Base-by-base conservation (phyloP, 2,888 invertebrate genomes). In the Phengaris arion region DNA sequence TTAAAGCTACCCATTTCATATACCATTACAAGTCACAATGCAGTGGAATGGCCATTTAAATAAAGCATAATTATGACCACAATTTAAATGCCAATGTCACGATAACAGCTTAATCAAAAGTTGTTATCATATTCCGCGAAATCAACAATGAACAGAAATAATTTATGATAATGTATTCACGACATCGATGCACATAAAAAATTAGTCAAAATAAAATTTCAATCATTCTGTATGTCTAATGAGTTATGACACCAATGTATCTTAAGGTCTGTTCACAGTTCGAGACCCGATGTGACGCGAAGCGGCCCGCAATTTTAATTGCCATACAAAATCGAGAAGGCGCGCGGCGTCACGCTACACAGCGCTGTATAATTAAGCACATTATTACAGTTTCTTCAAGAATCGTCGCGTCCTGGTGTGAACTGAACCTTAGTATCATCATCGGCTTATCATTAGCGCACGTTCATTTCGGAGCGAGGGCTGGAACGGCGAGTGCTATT, bases 91-190 rank as follows among this genome's bases (percentile, higher is more conserved):
- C 12, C 54, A 72, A 72, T 72, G 72, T 72, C 72, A 72, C 22
- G 72, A 72, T 72, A 72, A 54, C 52, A 12, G 22, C 35, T 6
- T 54, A 69, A 48, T 69, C 72, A 54, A 72, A 68, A 35, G 52
- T 35, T 13, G 54, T 72, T 72, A 72, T 54, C 72, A 35, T 52
- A 13, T 72, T 72, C 72, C 72, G 54, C 72, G 72, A 72, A 72
- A 51, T 72, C 76, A 77, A 80, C 80, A 80, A 78, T 76, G 77
- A 78, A 78, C 79, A 74, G 76, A 80, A 81, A 83, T 84, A 85
- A 72, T 72, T 10, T 13, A 72, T 35, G 72, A 72, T 72, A 72
- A 72, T 72, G 13, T 72, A 72, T 54, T 22, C 48, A 48, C 70
- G 22, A 15, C n/a, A 15, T 48, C n/a, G 8, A 72, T 54, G 70